Evolutionary conservation across 2,888 invertebrate species (phyloP).

Genomic region (Sicus ferrugineus): DNA sequence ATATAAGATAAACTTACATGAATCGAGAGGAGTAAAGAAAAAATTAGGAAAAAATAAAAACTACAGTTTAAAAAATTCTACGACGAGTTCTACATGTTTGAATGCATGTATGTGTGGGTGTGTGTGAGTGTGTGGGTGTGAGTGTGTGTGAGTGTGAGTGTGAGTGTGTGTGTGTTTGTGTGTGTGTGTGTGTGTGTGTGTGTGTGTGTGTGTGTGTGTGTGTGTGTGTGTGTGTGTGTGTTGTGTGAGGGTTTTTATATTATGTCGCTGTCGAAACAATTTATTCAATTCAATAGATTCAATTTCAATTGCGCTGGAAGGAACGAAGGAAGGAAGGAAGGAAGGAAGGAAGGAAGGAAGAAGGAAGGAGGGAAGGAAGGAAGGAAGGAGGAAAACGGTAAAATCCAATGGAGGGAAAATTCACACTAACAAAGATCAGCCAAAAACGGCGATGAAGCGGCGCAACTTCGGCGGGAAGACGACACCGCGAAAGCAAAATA

Average conservation of each 20-base stretch:
- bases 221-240: slow-evolving; percentile 35
- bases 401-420: neutral
- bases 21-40: too few relatives aligned
- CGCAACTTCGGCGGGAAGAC: neutral
- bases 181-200: slow-evolving; percentile 34
- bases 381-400: too few relatives aligned
- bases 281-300: slow-evolving; percentile 59
- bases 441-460: slow-evolving; percentile 37
- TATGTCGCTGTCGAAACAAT: slow-evolving; percentile 52
- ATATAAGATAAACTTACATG: too few relatives aligned
- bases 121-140: slow-evolving; percentile 34
- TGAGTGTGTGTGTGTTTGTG: slow-evolving; percentile 6
- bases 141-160: slow-evolving; percentile 38
- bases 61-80: slow-evolving; percentile 7
- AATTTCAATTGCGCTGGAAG: slow-evolving; percentile 52
- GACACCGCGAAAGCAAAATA: neutral
- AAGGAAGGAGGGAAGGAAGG: too few relatives aligned
- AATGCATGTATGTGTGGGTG: neutral
- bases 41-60: slow-evolving; percentile 1
- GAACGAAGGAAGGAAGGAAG: slow-evolving; percentile 46
- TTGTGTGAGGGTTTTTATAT: slow-evolving; percentile 36
- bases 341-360: neutral
- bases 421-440: slow-evolving; percentile 45
- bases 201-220: slow-evolving; percentile 38
- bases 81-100: neutral